These are phyloP conservation scores for Phalacrocorax carbo DNA, from an alignment of 2,113 vertebrate species.

Conservation along the genomic window DNA sequence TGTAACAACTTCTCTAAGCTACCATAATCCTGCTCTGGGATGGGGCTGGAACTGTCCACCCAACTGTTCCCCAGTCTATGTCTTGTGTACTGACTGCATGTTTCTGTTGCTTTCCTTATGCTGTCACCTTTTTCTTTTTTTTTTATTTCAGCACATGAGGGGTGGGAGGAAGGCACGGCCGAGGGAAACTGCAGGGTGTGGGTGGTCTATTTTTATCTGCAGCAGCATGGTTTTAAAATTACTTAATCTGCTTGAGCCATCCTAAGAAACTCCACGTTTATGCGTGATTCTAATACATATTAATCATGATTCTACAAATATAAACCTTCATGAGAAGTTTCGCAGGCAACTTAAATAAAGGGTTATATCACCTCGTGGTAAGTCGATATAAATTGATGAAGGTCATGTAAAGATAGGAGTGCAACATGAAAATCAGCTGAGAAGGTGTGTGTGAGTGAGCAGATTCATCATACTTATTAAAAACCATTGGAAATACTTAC, in stretches of 20 bases:
- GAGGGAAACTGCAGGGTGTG: not conserved
- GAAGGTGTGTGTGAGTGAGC: not conserved
- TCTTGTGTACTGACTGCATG: not conserved
- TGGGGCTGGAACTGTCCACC: too few relatives aligned
- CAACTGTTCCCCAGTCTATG: not conserved
- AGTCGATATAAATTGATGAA: not conserved
- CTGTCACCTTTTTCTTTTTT: not conserved
- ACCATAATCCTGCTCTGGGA: not conserved
- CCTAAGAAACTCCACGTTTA: not conserved
- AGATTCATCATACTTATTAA: not conserved
- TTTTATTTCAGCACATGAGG: fast-evolving
- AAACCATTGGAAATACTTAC: not conserved
- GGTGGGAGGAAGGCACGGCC: not conserved
- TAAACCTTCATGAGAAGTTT: not conserved
- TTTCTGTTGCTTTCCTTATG: not conserved
- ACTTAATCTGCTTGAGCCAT: not conserved
- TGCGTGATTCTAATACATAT: not conserved
- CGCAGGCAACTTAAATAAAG: not conserved
- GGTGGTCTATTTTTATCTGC: conserved; percentile 26
- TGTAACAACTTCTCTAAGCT: not conserved
- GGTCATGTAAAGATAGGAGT: not conserved
- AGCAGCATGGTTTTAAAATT: not conserved
- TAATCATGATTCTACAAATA: not conserved
- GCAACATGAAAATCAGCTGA: not conserved
- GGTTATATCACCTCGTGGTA: not conserved